Conservation (phyloP, 2,888 invertebrate species). For the Rhorus exstirpatorius region DNA sequence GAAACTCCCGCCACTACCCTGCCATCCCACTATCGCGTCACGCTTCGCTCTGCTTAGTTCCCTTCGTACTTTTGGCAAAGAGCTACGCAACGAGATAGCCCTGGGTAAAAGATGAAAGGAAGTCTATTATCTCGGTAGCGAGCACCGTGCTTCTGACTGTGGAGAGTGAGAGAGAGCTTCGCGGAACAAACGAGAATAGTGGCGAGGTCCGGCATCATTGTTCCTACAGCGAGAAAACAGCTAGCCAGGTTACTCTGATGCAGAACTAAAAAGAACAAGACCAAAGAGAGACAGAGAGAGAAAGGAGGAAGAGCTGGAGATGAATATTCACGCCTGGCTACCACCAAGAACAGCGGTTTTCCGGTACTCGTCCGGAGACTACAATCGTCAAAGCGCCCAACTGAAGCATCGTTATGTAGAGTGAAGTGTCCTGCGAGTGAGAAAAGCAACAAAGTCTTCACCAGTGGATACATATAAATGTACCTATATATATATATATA, state of each 20-base stretch:
- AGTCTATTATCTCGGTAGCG: conserved; percentile 35
- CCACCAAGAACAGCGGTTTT: conserved; percentile 64
- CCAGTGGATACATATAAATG: background rate
- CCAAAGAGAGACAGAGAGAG: background rate
- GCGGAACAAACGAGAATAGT: conserved; percentile 29
- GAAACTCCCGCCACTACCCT: background rate
- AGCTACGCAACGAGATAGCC: conserved; percentile 30
- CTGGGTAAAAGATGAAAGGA: conserved; percentile 34
- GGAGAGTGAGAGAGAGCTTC: background rate
- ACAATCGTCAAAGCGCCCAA: conserved; percentile 33
- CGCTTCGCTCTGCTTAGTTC: conserved; percentile 26
- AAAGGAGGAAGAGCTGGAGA: conserved; percentile 36
- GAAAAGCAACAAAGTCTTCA: background rate
- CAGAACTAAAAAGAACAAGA: background rate
- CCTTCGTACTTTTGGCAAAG: conserved; percentile 17
- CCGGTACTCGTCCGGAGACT: conserved; percentile 63
- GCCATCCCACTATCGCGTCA: conserved; percentile 27
- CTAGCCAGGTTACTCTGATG: background rate
- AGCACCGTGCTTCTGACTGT: background rate
- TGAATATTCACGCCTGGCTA: conserved; percentile 62
- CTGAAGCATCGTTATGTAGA: conserved; percentile 44
- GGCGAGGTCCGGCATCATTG: conserved; percentile 47
- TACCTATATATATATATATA: no score
- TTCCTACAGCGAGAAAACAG: conserved; percentile 52
- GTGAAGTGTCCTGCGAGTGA: conserved; percentile 39